These are phyloP conservation scores for Scaptomyza cyrtandrae DNA, from an alignment of 2,888 invertebrate genomes.

Conservation along the genomic window DNA sequence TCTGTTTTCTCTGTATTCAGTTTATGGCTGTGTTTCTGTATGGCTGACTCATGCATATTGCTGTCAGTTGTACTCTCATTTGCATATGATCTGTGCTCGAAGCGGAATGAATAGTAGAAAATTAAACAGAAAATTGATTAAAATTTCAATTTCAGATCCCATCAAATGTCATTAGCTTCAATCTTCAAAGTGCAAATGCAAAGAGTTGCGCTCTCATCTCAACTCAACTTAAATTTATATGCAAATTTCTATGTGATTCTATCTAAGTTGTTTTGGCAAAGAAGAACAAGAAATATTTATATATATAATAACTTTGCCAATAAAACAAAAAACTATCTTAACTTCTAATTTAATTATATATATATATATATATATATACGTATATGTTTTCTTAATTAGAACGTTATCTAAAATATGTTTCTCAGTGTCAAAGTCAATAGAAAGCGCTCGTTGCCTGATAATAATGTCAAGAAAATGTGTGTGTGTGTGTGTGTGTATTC, in stretches of 20 bases:
- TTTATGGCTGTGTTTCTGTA: constrained; percentile 11
- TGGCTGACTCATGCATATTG: constrained; percentile 32
- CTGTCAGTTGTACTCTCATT: constrained; percentile 41
- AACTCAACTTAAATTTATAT: neutral
- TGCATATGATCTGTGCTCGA: constrained; percentile 50
- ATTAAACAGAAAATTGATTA: constrained; percentile 64
- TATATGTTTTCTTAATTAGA: neutral
- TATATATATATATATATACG: too few relatives aligned
- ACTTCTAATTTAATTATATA: constrained; percentile 1
- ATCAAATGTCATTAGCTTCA: constrained; percentile 35
- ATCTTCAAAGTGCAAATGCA: constrained; percentile 5
- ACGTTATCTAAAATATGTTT: neutral
- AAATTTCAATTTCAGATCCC: constrained; percentile 34
- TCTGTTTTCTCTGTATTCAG: neutral
- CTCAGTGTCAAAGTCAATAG: neutral
- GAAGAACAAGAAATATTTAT: too few relatives aligned
- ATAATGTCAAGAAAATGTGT: neutral
- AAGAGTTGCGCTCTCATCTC: neutral
- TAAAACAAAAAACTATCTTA: neutral
- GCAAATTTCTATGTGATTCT: neutral
- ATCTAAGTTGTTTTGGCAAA: neutral
- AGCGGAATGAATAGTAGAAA: constrained; percentile 34
- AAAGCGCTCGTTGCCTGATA: neutral
- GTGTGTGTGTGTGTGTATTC: neutral
- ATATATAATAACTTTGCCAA: neutral